phyloP scores from a whole-genome alignment of 2,888 invertebrate genomes.

The Stratiomys singularior region DNA sequence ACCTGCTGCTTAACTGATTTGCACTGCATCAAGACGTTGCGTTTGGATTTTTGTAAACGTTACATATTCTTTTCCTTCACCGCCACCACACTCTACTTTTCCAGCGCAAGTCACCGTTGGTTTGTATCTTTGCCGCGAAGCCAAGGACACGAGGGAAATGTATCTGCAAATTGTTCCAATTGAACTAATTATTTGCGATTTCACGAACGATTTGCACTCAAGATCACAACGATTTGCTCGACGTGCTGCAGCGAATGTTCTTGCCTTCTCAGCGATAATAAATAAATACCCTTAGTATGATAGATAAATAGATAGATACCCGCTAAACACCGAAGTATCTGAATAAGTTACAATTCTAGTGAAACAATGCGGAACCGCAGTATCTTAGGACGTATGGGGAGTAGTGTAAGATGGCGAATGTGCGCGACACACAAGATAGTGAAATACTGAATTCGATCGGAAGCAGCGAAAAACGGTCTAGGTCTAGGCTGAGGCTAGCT shows the following conservation, averaged over 20 bases:
- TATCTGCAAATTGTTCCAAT: constrained; percentile 15
- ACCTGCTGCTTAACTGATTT: background rate
- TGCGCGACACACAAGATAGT: constrained; percentile 10
- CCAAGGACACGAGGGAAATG: background rate
- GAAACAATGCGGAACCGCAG: background rate
- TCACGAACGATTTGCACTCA: constrained; percentile 16
- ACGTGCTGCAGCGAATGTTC: background rate
- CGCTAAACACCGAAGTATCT: background rate
- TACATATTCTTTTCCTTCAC: background rate
- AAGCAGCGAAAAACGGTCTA: constrained; percentile 31
- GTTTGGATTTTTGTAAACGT: background rate
- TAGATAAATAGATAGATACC: background rate
- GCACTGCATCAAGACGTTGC: background rate
- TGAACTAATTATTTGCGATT: constrained; percentile 7
- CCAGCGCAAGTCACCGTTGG: background rate
- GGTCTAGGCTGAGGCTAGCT: constrained; percentile 43
- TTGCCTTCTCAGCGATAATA: background rate
- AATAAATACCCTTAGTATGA: background rate
- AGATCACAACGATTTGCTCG: constrained; percentile 13
- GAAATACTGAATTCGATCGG: constrained; percentile 14
- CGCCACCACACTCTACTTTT: background rate
- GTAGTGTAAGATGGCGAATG: background rate
- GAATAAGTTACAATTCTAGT: background rate
- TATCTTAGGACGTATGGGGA: constrained; percentile 11
- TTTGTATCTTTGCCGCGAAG: background rate